Base-by-base conservation (phyloP, 1,140 invertebrate genomes). In the Formica selysi region DNA sequence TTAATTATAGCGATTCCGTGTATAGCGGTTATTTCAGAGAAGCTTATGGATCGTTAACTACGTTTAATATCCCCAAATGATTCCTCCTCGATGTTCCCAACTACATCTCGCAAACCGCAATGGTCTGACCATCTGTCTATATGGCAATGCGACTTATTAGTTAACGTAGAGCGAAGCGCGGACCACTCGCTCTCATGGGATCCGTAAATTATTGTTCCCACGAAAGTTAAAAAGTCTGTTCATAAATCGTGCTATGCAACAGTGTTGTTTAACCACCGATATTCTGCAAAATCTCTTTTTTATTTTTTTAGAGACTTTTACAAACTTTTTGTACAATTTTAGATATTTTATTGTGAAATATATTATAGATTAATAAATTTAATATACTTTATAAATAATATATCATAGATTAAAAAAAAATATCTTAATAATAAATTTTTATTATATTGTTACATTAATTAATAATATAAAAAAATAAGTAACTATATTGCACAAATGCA, bases 51-150 rank as follows among this genome's bases (percentile, higher is more conserved):
- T 79, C 76, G 76, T 81, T 81, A 81, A 65, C 62, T 80, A 36
- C 38, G 76, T 16, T 85, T 85, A 85, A 85, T 85, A 64, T 68
- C 68, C 22, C 16, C 48, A 73, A 86, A 85, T 32, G 80, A 80
- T 70, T 85, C 54, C 76, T 86, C 51, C 61, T 73, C 48, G 67
- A 81, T 73, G 44, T 86, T 83, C 38, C 67, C 48, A 59, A 41
- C 13, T 71, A 41, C 64, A 68, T 79, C 62, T 78, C 48, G 51
- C 8, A 61, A 73, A 36, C 41, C 26, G 26, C 67, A 61, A 73
- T 73, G 5, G 48, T 73, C 85, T 67, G 62, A 32, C 73, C 74
- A 41, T 85, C 36, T 26, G 48, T 79, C 83, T 59, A 29, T 80
- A 32, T 57, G 36, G 41, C 54, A 68, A 54, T 79, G 57, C 76